A percentile compares a stretch with the other conserved stretches of the same genome.
phyloP scores from a whole-genome alignment of 1,140 invertebrate species.

The Cydia amplana region DNA sequence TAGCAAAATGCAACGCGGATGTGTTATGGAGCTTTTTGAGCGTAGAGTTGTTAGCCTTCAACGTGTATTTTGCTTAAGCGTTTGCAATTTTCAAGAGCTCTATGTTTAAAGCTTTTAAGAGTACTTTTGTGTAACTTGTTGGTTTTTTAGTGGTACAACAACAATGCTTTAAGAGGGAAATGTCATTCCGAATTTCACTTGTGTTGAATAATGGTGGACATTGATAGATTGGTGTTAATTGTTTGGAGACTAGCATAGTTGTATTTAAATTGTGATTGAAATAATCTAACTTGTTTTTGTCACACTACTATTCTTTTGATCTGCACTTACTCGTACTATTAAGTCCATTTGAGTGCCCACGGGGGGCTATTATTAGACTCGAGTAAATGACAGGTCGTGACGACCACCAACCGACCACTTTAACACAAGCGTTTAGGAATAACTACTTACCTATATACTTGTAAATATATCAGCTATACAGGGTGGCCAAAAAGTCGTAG shows the following conservation, averaged over 20 bases:
- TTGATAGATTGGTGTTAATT: neutral
- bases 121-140: neutral
- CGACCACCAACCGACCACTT: no score
- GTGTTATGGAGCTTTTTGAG: slow-evolving; percentile 61
- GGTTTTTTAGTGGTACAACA: neutral
- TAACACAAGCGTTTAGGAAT: no score
- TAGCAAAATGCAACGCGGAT: slow-evolving; percentile 59
- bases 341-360: no score
- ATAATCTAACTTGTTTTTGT: neutral
- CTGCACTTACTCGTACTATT: no score
- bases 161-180: slow-evolving; percentile 23
- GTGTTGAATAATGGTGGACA: slow-evolving; percentile 19
- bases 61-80: slow-evolving; percentile 36
- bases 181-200: slow-evolving; percentile 23
- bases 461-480: no score
- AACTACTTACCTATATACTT: no score
- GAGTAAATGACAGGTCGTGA: no score
- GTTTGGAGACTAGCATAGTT: neutral
- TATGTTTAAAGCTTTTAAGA: slow-evolving; percentile 15
- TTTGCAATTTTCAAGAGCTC: slow-evolving; percentile 16
- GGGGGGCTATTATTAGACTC: no score
- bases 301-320: neutral
- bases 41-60: slow-evolving; percentile 66
- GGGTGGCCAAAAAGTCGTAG: no score
- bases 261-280: neutral